Evolutionary conservation across 2,888 invertebrate genomes (phyloP).

Genomic region (Mylabris sibirica): DNA sequence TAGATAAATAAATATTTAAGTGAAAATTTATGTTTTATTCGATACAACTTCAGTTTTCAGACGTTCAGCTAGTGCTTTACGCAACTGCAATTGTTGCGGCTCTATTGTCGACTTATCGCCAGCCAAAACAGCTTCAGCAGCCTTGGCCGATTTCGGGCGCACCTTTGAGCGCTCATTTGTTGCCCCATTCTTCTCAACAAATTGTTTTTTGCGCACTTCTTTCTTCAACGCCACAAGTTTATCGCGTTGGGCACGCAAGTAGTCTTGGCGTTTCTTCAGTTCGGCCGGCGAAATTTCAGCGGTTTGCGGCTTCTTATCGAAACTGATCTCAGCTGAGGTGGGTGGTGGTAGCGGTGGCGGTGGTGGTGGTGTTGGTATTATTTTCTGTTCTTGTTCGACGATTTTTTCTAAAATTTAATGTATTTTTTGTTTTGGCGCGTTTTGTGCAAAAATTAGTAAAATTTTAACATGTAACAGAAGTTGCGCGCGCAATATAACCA

Average conservation of each 20-base stretch:
- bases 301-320: slow-evolving; percentile 30
- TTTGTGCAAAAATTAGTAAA: too few species aligned
- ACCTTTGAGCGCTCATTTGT: slow-evolving; percentile 47
- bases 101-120: slow-evolving; percentile 60
- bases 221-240: slow-evolving; percentile 89
- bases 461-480: too few species aligned
- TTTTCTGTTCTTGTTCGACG: not conserved
- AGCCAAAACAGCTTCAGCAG: slow-evolving; percentile 73
- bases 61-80: slow-evolving; percentile 83
- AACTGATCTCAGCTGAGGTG: slow-evolving; percentile 34
- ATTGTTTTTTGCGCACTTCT: slow-evolving; percentile 82
- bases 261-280: slow-evolving; percentile 80
- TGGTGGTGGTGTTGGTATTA: not conserved
- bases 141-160: slow-evolving; percentile 78
- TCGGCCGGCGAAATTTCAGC: slow-evolving; percentile 62
- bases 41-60: slow-evolving; percentile 84
- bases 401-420: slow-evolving; percentile 18
- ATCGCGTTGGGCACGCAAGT: slow-evolving; percentile 88
- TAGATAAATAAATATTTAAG: slow-evolving; percentile 60
- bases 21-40: slow-evolving; percentile 44
- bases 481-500: too few species aligned
- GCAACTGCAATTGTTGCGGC: slow-evolving; percentile 75
- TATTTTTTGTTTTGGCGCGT: too few species aligned
- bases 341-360: too few species aligned
- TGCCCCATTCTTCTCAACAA: slow-evolving; percentile 68